These are phyloP conservation scores for Willowsia nigromaculata DNA, from an alignment of 2,888 invertebrate species.

Conservation along the genomic window DNA sequence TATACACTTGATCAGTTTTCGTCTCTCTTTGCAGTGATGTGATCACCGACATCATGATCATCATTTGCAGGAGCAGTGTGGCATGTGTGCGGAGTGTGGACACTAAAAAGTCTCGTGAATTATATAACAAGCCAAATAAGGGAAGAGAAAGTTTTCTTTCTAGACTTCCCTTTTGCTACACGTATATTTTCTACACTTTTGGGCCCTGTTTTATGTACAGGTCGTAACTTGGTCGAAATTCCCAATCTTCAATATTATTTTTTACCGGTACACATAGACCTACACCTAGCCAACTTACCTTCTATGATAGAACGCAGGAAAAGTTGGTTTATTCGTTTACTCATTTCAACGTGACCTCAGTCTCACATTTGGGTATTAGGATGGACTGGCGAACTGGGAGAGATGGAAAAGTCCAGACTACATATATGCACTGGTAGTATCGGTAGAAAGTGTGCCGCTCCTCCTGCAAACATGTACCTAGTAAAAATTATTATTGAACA, in stretches of 20 bases:
- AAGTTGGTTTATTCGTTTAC: background rate
- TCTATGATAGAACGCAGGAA: background rate
- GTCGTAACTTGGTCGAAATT: constrained; percentile 14
- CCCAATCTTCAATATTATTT: background rate
- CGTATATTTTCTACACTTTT: background rate
- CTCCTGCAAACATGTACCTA: background rate
- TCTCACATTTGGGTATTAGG: constrained; percentile 7
- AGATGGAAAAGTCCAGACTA: no score
- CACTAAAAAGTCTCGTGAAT: constrained; percentile 46
- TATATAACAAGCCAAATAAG: constrained; percentile 35
- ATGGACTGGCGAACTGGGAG: background rate
- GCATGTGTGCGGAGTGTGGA: background rate
- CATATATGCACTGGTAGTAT: background rate
- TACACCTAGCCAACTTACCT: background rate
- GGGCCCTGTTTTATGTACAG: background rate
- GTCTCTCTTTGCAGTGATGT: constrained; percentile 18
- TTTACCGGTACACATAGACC: background rate
- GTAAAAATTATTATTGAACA: background rate
- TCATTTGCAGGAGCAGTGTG: background rate
- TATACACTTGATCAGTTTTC: background rate
- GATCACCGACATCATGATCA: constrained; percentile 32
- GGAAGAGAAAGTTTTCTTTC: background rate
- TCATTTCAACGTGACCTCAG: constrained; percentile 28
- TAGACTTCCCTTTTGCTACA: background rate
- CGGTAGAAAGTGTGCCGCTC: background rate